Conservation (phyloP, 2,797 vertebrate species). For the Sylvilagus floridanus region DNA sequence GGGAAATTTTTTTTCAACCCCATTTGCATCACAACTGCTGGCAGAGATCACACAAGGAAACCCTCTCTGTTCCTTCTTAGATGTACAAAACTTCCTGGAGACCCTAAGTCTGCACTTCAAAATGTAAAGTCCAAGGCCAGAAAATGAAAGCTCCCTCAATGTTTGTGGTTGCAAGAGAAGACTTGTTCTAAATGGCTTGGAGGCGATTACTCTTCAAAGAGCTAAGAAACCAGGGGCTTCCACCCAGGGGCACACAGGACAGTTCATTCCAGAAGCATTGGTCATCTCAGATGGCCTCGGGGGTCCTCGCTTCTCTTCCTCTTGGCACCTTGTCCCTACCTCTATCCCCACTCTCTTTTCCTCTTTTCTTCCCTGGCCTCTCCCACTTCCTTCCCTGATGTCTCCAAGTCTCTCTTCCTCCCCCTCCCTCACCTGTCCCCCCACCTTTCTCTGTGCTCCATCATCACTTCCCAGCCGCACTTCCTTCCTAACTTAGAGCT, state of each 20-base stretch:
- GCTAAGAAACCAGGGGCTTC: not conserved
- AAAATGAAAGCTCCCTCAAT: not conserved
- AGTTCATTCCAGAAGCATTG: not conserved
- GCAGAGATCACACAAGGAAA: not conserved
- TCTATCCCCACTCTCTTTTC: rapidly evolving
- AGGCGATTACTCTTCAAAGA: not conserved
- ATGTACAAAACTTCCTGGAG: not conserved
- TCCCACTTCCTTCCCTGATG: not conserved
- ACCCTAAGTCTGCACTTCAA: constrained; percentile 39
- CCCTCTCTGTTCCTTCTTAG: not conserved
- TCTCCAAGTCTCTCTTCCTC: not conserved
- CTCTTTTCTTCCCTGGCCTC: not conserved
- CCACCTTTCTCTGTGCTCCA: not conserved
- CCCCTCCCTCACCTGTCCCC: not conserved
- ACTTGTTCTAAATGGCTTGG: not conserved
- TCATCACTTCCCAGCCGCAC: not conserved
- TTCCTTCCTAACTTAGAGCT: not conserved
- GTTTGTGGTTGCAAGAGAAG: not conserved
- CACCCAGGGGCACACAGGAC: not conserved
- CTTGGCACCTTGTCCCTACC: not conserved
- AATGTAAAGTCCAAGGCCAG: not conserved
- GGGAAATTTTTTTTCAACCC: not conserved
- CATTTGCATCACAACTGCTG: not conserved
- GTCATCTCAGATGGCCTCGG: rapidly evolving
- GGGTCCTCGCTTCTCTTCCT: too few relatives aligned